These are phyloP conservation scores for Colletes collaris DNA, from an alignment of 2,888 invertebrate species.

Conservation along the genomic window DNA sequence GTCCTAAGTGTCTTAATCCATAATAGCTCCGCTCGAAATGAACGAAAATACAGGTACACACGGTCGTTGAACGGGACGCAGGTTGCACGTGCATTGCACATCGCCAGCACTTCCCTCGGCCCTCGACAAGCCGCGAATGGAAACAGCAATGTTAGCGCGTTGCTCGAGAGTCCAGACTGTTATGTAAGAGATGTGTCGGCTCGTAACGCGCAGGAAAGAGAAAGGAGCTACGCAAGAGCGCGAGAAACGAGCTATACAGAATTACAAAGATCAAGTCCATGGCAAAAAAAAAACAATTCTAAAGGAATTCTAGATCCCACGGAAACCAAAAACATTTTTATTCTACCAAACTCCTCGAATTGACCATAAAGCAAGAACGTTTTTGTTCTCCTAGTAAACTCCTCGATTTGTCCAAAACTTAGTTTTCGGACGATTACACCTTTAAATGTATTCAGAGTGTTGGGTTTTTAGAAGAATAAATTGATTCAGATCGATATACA, in stretches of 20 bases:
- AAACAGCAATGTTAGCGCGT: constrained; percentile 44
- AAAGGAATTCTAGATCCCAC: no score
- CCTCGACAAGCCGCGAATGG: constrained; percentile 39
- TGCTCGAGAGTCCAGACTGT: constrained; percentile 55
- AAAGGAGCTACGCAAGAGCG: constrained; percentile 24
- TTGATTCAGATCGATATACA: no score
- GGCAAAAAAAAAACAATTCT: no score
- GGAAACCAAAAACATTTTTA: no score
- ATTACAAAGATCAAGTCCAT: not conserved
- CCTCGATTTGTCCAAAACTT: no score
- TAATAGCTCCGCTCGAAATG: constrained; percentile 18
- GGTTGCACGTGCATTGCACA: constrained; percentile 49
- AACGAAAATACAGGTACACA: constrained; percentile 38
- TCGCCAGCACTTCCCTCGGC: constrained; percentile 28
- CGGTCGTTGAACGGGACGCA: constrained; percentile 51
- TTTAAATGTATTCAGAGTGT: no score
- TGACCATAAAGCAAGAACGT: no score
- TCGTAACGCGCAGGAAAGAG: constrained; percentile 23
- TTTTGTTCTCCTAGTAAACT: no score
- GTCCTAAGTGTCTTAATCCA: constrained; percentile 8
- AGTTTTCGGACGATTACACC: no score
- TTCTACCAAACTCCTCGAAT: no score
- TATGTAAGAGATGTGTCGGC: constrained; percentile 69
- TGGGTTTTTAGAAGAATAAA: no score
- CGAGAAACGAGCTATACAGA: constrained; percentile 27